Conservation (phyloP, 2,113 vertebrate species). For the Bos taurus region ARS-UCD2.0 NC_037328.1:27158001-27158500, state of each 20-base stretch:
- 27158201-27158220: rapidly evolving
- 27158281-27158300: neutral
- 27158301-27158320: neutral
- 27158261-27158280: neutral
- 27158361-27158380: neutral
- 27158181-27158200: neutral
- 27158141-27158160: neutral
- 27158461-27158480: neutral
- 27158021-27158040: neutral
- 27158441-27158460: neutral
- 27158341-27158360: neutral
- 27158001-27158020: neutral
- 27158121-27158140: neutral
- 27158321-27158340: neutral
- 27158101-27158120: neutral
- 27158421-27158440: neutral
- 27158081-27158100: neutral
- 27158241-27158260: neutral
- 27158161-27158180: neutral
- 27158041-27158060: neutral
- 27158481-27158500: neutral
- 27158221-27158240: neutral
- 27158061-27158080: neutral
- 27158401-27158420: neutral
- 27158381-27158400: neutral